phyloP scores from a whole-genome alignment of 2,113 vertebrate genomes.

The Chaetorhynchus papuensis region DNA sequence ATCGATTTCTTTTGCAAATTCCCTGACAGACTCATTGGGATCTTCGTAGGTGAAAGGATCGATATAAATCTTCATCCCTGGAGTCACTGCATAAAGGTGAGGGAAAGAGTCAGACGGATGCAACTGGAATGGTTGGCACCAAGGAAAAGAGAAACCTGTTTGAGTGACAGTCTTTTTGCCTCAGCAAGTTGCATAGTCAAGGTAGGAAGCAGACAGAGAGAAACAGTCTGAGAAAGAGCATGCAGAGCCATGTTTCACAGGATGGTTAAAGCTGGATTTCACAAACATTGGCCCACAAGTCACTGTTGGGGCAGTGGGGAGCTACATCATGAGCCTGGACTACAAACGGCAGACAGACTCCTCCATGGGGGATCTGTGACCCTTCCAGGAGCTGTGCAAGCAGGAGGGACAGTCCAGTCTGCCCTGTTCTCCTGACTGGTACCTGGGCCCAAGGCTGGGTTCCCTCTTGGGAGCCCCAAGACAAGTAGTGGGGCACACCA shows the following conservation, averaged over 20 bases:
- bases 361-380: neutral
- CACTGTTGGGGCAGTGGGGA: neutral
- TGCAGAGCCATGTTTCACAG: neutral
- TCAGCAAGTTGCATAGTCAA: neutral
- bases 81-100: conserved; percentile 80
- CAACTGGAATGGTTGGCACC: neutral
- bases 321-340: fast-evolving
- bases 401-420: neutral
- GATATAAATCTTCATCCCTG: conserved; percentile 98
- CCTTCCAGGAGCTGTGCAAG: neutral
- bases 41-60: conserved; percentile 98
- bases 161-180: neutral
- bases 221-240: neutral
- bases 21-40: conserved; percentile 92
- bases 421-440: neutral
- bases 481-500: neutral
- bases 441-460: neutral
- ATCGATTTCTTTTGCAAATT: conserved; percentile 96
- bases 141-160: neutral
- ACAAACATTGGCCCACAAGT: neutral
- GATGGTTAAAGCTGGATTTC: neutral
- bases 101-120: conserved; percentile 38
- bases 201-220: neutral
- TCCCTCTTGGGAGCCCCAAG: neutral
- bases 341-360: neutral